phyloP scores from a whole-genome alignment of 2,888 invertebrate species.

The Andrena hattorfiana region DNA sequence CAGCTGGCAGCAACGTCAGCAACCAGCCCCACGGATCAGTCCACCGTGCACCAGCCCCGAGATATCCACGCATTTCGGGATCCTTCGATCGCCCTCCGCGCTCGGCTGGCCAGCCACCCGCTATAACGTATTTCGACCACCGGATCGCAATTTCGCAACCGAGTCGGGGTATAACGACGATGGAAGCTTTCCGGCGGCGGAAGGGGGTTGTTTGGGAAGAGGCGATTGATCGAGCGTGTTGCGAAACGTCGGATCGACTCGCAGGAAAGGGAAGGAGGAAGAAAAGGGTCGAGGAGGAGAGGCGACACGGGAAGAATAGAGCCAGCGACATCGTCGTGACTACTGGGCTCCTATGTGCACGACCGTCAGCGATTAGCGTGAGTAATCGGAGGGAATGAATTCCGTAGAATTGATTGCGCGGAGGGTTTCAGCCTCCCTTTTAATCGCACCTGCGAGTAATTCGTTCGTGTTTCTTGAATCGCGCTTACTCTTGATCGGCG shows the following conservation, averaged over 20 bases:
- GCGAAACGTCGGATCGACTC: not conserved
- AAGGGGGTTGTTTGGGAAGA: not conserved
- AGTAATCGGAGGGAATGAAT: slow-evolving; percentile 42
- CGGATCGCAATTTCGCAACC: too few relatives aligned
- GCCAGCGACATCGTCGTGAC: too few relatives aligned
- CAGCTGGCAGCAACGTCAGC: slow-evolving; percentile 71
- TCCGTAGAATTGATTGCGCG: slow-evolving; percentile 2
- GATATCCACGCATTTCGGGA: slow-evolving; percentile 14
- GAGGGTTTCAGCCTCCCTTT: not conserved
- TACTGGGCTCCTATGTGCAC: not conserved
- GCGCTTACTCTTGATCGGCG: too few relatives aligned
- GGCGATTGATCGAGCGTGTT: slow-evolving; percentile 15
- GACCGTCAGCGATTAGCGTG: slow-evolving; percentile 37
- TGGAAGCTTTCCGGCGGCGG: not conserved
- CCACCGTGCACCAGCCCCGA: slow-evolving; percentile 54
- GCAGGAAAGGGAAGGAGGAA: not conserved
- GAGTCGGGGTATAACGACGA: not conserved
- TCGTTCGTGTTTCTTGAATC: too few relatives aligned
- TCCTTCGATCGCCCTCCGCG: slow-evolving; percentile 5
- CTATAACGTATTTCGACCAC: not conserved
- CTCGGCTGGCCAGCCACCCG: not conserved
- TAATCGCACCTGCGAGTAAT: too few relatives aligned
- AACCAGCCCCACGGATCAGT: slow-evolving; percentile 58
- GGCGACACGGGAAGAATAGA: not conserved
- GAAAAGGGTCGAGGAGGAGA: not conserved